A percentile compares a stretch with the other conserved stretches of the same genome.
Conservation (phyloP, 2,888 invertebrate species). For the Lasioglossum malachurum region DNA sequence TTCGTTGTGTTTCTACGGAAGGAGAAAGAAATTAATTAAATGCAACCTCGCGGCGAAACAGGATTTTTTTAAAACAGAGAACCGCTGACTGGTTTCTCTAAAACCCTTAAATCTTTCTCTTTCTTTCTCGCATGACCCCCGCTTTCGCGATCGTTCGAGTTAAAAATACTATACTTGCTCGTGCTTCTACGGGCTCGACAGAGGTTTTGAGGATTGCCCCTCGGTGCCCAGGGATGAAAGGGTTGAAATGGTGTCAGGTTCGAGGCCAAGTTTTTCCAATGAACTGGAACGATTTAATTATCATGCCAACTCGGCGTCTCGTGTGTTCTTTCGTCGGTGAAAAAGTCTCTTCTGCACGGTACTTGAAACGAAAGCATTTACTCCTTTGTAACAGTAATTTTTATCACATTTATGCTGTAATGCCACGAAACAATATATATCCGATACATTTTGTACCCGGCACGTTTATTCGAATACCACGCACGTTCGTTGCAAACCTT, state of each 20-base stretch:
- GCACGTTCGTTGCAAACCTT: constrained; percentile 8
- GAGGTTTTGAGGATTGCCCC: constrained; percentile 66
- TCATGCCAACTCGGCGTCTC: not conserved
- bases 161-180: constrained; percentile 76
- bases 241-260: constrained; percentile 38
- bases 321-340: not conserved
- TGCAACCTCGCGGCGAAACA: not conserved
- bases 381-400: not conserved
- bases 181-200: constrained; percentile 55
- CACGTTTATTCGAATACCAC: not conserved
- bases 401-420: not conserved
- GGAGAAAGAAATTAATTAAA: not conserved
- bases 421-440: too few species aligned
- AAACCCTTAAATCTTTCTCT: constrained; percentile 66
- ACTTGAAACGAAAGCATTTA: not conserved
- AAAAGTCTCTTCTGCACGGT: not conserved
- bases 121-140: constrained; percentile 53
- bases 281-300: constrained; percentile 36
- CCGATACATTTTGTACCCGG: too few species aligned
- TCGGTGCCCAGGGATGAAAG: constrained; percentile 25
- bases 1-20: not conserved
- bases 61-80: constrained; percentile 35
- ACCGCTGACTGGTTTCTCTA: constrained; percentile 59
- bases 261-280: constrained; percentile 25
- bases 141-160: constrained; percentile 60